A percentile compares a stretch with the other conserved stretches of the same genome.
Evolutionary conservation across 2,113 vertebrate species (phyloP).

Genomic region (Pygoscelis adeliae): DNA sequence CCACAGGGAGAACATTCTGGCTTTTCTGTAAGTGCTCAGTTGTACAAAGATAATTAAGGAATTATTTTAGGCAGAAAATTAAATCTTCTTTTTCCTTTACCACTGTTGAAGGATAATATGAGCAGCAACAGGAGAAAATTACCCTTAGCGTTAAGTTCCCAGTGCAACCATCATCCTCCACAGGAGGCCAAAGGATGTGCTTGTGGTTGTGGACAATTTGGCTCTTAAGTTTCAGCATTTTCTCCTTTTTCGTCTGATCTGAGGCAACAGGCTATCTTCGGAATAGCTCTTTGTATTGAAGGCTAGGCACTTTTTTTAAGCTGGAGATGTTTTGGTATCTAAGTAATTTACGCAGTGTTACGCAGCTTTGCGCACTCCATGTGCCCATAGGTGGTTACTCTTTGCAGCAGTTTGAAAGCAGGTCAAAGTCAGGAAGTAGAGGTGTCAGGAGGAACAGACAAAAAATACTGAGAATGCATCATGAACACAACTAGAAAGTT

Average conservation of each 20-base stretch:
- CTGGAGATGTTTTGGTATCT: not conserved
- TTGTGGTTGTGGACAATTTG: not conserved
- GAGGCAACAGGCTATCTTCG: not conserved
- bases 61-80: not conserved
- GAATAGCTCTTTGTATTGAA: not conserved
- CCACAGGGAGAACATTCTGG: not conserved
- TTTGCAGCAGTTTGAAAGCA: not conserved
- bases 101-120: not conserved
- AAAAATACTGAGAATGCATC: not conserved
- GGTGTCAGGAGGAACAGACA: not conserved
- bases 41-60: conserved; percentile 20
- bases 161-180: not conserved
- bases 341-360: not conserved
- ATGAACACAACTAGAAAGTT: not conserved
- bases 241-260: not conserved
- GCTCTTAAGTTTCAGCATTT: not conserved
- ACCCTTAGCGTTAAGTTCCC: not conserved
- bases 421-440: not conserved
- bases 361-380: accelerated
- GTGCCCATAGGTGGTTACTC: not conserved
- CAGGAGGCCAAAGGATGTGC: not conserved
- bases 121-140: not conserved
- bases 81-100: not conserved
- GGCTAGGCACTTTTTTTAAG: not conserved
- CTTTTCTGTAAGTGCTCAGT: not conserved